These are phyloP conservation scores for Arvicola amphibius DNA, from an alignment of 2,797 vertebrate genomes.

Conservation along the genomic window DNA sequence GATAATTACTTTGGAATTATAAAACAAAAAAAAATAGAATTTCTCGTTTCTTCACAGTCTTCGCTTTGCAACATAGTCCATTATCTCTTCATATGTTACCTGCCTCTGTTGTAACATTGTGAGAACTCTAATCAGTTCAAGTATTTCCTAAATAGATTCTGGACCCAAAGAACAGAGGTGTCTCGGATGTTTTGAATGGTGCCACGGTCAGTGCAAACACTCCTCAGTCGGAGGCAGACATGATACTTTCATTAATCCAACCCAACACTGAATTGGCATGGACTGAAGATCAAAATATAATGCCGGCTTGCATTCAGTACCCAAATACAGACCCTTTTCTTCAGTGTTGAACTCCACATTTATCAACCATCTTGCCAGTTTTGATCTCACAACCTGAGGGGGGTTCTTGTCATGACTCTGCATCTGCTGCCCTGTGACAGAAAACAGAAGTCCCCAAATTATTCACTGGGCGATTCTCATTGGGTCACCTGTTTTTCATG, in stretches of 20 bases:
- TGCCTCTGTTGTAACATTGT: background rate
- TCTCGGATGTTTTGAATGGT: background rate
- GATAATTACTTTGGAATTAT: slow-evolving; percentile 29
- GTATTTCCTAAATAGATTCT: background rate
- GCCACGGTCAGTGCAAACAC: background rate
- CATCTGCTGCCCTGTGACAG: slow-evolving; percentile 45
- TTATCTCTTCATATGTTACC: background rate
- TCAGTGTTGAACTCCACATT: background rate
- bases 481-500: slow-evolving; percentile 62
- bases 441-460: slow-evolving; percentile 68
- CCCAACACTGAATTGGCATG: background rate
- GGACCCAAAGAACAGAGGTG: background rate
- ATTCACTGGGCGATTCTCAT: slow-evolving; percentile 57
- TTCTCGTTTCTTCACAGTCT: slow-evolving; percentile 21
- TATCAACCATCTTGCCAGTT: slow-evolving; percentile 23
- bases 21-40: background rate
- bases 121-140: background rate
- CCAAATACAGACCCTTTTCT: background rate
- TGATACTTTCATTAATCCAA: background rate
- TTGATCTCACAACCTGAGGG: slow-evolving; percentile 43
- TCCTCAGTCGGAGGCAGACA: background rate
- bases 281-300: background rate
- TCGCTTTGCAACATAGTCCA: background rate
- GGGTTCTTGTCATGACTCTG: slow-evolving; percentile 40
- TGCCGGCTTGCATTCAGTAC: background rate